A percentile compares a stretch with the other conserved stretches of the same genome.
Evolutionary conservation across 2,113 vertebrate genomes (phyloP).

Genomic region (Rhinolophus sinicus): DNA sequence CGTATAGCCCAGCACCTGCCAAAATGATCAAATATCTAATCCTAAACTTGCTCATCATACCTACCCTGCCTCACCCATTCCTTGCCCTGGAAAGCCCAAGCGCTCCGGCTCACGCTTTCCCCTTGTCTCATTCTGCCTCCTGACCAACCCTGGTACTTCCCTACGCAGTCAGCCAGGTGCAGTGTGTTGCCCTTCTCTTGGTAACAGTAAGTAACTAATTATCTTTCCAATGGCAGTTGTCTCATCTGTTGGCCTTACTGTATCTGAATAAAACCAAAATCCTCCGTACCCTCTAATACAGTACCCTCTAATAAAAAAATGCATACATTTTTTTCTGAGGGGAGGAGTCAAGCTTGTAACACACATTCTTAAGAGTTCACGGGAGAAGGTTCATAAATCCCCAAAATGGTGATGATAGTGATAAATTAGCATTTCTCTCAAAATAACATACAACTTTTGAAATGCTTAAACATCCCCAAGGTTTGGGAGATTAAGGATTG

Average conservation of each 20-base stretch:
- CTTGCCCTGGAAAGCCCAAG: background rate
- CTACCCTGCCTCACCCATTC: background rate
- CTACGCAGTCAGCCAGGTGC: background rate
- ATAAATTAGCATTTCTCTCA: slow-evolving; percentile 23
- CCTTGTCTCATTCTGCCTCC: background rate
- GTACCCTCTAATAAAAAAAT: no score
- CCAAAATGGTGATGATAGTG: background rate
- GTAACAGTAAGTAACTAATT: background rate
- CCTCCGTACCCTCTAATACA: background rate
- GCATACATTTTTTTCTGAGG: background rate
- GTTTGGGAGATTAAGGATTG: background rate
- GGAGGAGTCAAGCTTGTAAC: background rate
- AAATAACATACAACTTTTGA: slow-evolving; percentile 41
- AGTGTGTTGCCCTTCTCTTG: background rate
- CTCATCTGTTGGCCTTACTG: background rate
- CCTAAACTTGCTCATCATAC: background rate
- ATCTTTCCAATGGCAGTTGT: background rate
- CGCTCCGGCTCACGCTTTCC: background rate
- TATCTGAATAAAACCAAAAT: slow-evolving; percentile 31
- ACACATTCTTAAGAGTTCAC: background rate
- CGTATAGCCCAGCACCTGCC: background rate
- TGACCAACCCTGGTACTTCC: background rate
- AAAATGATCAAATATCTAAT: background rate
- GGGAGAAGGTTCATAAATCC: background rate
- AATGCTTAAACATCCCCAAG: slow-evolving; percentile 8